Evolutionary conservation across 2,888 invertebrate genomes (phyloP), one percentile per base, ranked within the genome.

Genomic region (Hirtodrosophila histrioides): DNA sequence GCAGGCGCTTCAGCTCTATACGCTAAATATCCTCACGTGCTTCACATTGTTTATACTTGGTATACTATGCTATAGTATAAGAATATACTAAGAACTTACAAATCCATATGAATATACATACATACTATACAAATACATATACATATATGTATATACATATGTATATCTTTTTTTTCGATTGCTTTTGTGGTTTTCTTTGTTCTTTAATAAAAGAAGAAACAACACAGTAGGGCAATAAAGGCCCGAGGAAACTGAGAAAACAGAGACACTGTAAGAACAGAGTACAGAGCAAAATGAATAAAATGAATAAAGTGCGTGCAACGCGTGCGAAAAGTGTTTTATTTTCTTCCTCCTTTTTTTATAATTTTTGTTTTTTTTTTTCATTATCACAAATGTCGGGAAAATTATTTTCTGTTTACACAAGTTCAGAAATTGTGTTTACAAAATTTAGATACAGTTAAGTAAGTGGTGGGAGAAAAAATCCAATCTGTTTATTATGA

Each of bases 21-120:
- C 39, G 31, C 36, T 27, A 36, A 58, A 60, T 12, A 56, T 56
- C 36, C 68, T 68, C 73, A 72, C 72, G 72, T 72, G 72, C 72
- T 58, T 36, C 58, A 43, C 11, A 44, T 27, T 48, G 37, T 41
- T 50, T 46, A 35, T 3, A 9, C 8, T 36, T 10, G 24, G 33
- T 33, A 39, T 35, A 53, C 17, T 27, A 27, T 27, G 27, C 27
- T 27, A 27, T 27, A 6, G 6, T 27, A 27, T 27, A 6, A 27
- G 27, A 27, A 27, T 27, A 27, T 27, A 27, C 27, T 27, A 27
- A 27, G 4, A 27, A 4, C 27, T 27, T 27, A 27, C 4, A 27
- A 27, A 27, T 33, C 9, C 11, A 11, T 17, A 36, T 11, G 8
- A 31, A 31, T 9, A 35, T n/a, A n/a, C n/a, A n/a, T 27, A 46